Conservation (phyloP, 2,113 vertebrate species). For the Corythornis vintsioides region DNA sequence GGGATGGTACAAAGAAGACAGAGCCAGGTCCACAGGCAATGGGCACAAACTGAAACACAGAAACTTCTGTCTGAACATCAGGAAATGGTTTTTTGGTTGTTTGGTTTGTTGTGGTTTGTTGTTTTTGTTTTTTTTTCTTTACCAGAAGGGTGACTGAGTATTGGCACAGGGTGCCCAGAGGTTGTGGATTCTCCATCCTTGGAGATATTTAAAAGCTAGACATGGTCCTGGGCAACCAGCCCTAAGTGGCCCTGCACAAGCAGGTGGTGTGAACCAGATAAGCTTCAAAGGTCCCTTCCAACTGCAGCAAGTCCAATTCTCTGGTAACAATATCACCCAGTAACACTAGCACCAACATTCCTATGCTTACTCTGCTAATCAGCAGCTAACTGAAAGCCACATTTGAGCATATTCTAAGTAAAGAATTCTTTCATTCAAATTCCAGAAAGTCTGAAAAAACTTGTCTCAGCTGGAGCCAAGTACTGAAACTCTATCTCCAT, state of each 20-base stretch:
- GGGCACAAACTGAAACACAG: no score
- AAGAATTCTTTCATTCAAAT: neutral
- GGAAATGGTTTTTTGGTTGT: neutral
- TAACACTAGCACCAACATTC: neutral
- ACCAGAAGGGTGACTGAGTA: neutral
- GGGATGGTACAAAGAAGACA: neutral
- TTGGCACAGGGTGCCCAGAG: neutral
- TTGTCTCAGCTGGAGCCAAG: neutral
- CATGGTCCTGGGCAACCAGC: neutral
- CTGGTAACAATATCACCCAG: neutral
- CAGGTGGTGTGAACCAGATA: neutral
- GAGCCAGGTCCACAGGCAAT: neutral
- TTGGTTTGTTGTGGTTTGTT: no score
- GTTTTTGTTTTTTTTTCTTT: no score
- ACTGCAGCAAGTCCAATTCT: neutral
- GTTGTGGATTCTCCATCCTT: neutral
- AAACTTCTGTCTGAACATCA: neutral
- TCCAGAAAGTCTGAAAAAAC: neutral
- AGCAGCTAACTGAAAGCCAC: neutral
- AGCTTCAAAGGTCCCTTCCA: neutral
- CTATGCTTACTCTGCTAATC: neutral
- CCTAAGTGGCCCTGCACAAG: neutral
- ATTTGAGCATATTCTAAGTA: neutral
- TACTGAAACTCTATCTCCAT: neutral
- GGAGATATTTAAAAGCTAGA: neutral